A percentile compares a stretch with the other conserved stretches of the same genome.
Evolutionary conservation across 2,797 vertebrate species (phyloP).

Genomic region (Thamnophis elegans): DNA sequence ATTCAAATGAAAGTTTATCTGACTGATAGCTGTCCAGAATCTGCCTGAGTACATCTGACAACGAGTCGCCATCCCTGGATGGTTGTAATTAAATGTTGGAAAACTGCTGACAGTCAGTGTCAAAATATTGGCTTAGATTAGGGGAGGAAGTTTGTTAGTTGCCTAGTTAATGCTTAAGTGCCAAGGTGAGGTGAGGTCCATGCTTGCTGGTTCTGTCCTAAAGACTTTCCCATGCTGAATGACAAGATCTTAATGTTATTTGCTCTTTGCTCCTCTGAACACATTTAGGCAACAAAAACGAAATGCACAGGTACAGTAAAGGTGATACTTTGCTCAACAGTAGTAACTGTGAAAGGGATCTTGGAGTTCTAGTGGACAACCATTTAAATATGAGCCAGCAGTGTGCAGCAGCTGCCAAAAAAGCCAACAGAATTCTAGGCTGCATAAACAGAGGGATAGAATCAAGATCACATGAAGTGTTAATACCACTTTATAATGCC

Average conservation of each 20-base stretch:
- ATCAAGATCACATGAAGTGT: too few relatives aligned
- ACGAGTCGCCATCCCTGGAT: neutral
- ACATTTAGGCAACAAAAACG: too few relatives aligned
- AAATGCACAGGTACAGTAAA: too few relatives aligned
- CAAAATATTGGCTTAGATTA: neutral
- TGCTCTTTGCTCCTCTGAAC: neutral
- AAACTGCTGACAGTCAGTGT: neutral
- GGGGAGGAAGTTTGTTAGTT: neutral
- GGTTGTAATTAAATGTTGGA: neutral
- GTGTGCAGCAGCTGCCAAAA: too few relatives aligned
- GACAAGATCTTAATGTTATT: neutral
- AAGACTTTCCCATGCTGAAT: neutral
- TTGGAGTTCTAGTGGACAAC: too few relatives aligned
- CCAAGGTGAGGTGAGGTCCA: neutral
- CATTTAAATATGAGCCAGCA: too few relatives aligned
- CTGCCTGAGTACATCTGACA: neutral
- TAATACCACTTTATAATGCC: too few relatives aligned
- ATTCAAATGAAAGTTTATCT: neutral
- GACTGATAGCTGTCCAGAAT: neutral
- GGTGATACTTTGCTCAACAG: too few relatives aligned
- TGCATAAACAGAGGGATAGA: too few relatives aligned
- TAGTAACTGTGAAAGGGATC: too few relatives aligned
- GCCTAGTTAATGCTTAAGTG: neutral
- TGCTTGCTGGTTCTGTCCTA: neutral
- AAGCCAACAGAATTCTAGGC: too few relatives aligned